Base-by-base conservation (phyloP, 92 coral and sea anemone genomes). In the Heliopora coerulea region DNA sequence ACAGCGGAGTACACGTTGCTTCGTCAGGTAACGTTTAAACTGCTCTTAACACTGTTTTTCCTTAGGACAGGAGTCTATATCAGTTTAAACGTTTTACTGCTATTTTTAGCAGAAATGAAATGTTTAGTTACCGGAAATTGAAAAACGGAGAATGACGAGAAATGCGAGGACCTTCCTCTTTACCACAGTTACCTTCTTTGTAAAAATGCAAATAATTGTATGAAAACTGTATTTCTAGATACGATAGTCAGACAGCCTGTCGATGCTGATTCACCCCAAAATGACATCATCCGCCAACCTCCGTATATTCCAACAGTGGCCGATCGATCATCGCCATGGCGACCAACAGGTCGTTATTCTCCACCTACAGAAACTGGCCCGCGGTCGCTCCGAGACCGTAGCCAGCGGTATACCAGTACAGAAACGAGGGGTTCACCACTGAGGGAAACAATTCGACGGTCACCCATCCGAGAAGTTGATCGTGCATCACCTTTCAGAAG, bases 241-340 rank as follows among this genome's bases (percentile, higher is more conserved):
- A 54, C 41, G 12, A 32, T 56, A 19, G 73, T 69, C 52, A 54
- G 40, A 5, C 76, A 32, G 8, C 33, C 56, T 4, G 28, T 31
- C 10, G 44, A 54, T 21, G 39, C 26, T 15, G 31, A 31, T 49
- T 37, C 62, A 46, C 28, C 60, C 18, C 76, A 25, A 8, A 69
- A 62, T 49, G 76, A 69, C 48, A 28, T 56, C 30, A 56, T 6
- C 30, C 8, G 21, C 40, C 61, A 31, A 29, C 61, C 29, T 2
- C 10, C 62, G 13, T 69, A 49, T 49, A 49, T 56, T 31, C 21
- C 73, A 44, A 26, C 56, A 27, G 31, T 28, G 11, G 48, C 35
- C 6, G 76, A 69, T 24, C 76, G 62, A n/a, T 54, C 76, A 10
- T 49, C 62, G 19, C 76, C 76, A 69, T 69, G 76, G 76, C 76